Percentiles rank a stretch among this genome's conserved stretches.
Evolutionary conservation across 1,140 invertebrate species (phyloP).

Genomic region (Neodiprion virginianus): DNA sequence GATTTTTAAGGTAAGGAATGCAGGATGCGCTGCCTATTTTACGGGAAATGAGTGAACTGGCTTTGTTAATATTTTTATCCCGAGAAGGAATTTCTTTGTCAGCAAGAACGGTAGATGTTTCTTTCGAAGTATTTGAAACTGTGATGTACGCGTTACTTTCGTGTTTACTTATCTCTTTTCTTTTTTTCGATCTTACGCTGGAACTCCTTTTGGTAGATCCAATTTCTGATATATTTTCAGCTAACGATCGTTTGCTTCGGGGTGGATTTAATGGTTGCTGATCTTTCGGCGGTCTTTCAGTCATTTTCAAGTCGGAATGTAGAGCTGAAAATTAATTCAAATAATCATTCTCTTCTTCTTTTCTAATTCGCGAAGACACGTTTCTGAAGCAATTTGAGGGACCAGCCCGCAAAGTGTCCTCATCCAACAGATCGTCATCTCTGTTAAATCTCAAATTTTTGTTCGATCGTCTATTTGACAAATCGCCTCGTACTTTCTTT

Average conservation of each 20-base stretch:
- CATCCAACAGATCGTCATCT: constrained; percentile 10
- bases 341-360: constrained; percentile 9
- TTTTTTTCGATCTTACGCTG: not conserved
- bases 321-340: constrained; percentile 28
- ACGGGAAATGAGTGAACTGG: not conserved
- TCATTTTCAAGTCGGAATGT: constrained; percentile 29
- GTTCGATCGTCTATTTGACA: constrained; percentile 4
- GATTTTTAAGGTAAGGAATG: constrained; percentile 14
- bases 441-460: constrained; percentile 23
- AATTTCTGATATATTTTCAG: constrained; percentile 30
- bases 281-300: constrained; percentile 29
- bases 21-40: constrained; percentile 17
- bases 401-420: constrained; percentile 8
- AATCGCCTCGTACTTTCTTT: constrained; percentile 9
- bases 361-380: not conserved
- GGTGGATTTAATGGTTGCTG: constrained; percentile 20
- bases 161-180: not conserved
- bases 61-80: constrained; percentile 8
- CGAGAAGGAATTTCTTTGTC: constrained; percentile 16
- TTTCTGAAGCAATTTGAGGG: not conserved
- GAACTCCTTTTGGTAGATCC: constrained; percentile 19
- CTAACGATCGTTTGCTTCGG: constrained; percentile 24
- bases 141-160: not conserved
- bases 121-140: not conserved
- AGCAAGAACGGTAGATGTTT: not conserved